Base-by-base conservation (phyloP, 2,888 invertebrate species). In the Andricus quercusramuli region DNA sequence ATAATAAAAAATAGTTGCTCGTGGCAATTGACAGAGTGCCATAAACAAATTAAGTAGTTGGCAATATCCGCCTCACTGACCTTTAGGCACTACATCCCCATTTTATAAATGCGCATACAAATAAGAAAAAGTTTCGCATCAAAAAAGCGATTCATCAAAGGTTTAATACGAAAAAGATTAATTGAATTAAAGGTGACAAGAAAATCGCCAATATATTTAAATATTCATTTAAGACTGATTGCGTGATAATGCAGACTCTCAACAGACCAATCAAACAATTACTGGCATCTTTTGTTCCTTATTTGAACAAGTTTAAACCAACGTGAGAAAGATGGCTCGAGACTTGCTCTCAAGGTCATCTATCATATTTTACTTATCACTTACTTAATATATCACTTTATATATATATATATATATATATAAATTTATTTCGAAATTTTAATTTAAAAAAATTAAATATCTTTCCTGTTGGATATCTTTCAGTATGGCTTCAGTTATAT, bases 181-280 rank as follows among this genome's bases (percentile, higher is more conserved):
- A 56, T 32, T 29, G 56, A 74, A 74, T 74, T 32, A 74, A 56
- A 74, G 32, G 56, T 74, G 56, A 74, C 56, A 56, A 74, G 32
- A 9, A 29, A 70, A 70, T 70, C 47, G 29, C 29, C 29, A 70
- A 47, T 56, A 22, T 56, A 56, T 56, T n/a, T 56, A 13, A 22
- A 74, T 9, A 74, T 74, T 56, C 74, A 74, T 51, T 74, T 56
- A 74, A 56, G 51, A 74, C 74, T 74, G 74, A 74, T 56, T 74
- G 74, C n/a, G 51, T 51, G 56, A 74, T 74, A 51, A 74, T 74
- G 32, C 74, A 29, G 56, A 74, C 74, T 74, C 29, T n/a, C 32
- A 74, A 74, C 9, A 15, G 74, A 56, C 51, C 74, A 74, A 56
- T 74, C 74, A 74, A 74, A 74, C 74, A 74, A 74, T 74, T 74